A percentile compares a stretch with the other conserved stretches of the same genome.
These are phyloP conservation scores for Athene noctua DNA, from an alignment of 2,113 vertebrate species.

Conservation along the genomic window DNA sequence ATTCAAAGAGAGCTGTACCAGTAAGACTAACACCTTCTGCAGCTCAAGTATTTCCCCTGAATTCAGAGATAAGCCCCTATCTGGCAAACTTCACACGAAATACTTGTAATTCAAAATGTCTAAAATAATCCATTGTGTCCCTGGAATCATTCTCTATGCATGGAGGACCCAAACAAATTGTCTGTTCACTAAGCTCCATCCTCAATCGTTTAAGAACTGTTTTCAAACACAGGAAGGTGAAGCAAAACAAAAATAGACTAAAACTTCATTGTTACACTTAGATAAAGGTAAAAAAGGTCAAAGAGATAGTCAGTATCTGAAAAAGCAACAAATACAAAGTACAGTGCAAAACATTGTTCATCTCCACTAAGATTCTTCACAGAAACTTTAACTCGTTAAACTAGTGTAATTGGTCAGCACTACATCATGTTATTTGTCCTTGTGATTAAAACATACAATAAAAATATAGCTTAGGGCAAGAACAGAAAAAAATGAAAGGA, in stretches of 20 bases:
- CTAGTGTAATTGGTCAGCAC: background rate
- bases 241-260: background rate
- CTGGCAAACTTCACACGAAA: background rate
- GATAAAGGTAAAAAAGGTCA: background rate
- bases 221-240: background rate
- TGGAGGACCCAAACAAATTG: background rate
- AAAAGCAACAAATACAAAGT: background rate
- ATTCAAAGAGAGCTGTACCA: background rate
- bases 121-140: background rate
- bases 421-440: background rate
- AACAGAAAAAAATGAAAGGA: background rate
- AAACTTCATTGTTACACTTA: background rate
- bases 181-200: background rate
- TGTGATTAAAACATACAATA: background rate
- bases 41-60: background rate
- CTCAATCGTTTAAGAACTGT: background rate
- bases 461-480: background rate
- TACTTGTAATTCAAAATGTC: background rate
- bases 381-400: background rate
- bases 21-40: background rate
- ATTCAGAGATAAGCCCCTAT: background rate
- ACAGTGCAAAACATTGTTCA: background rate
- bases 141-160: background rate
- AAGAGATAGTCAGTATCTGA: background rate
- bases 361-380: background rate